Percentiles rank a stretch among this genome's conserved stretches.
Conservation (phyloP, 2,888 invertebrate genomes). For the Leptopilina syphax region DNA sequence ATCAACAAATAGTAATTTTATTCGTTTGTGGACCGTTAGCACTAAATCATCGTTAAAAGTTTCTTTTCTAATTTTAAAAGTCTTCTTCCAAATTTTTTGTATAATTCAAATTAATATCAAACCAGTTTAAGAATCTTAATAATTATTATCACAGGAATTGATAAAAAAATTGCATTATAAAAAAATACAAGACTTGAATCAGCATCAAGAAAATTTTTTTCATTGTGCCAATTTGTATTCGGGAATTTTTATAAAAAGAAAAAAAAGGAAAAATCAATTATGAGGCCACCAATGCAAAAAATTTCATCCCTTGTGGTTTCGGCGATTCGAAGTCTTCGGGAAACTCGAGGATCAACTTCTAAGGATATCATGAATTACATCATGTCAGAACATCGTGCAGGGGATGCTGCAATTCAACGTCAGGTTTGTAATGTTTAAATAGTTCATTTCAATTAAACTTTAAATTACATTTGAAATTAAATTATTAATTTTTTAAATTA, state of each 20-base stretch:
- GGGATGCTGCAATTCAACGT: conserved; percentile 63
- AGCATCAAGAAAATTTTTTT: background rate
- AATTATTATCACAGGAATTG: background rate
- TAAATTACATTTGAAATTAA: no score
- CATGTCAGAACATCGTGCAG: conserved; percentile 63
- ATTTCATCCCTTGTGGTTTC: conserved; percentile 69
- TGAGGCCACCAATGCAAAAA: conserved; percentile 65
- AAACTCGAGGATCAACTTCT: conserved; percentile 69
- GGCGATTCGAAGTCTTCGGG: conserved; percentile 70
- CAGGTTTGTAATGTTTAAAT: conserved; percentile 59
- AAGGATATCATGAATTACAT: conserved; percentile 72
- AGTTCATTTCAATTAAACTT: no score
- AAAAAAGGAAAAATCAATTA: conserved; percentile 43
- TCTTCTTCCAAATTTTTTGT: background rate
- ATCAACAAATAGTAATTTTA: background rate
- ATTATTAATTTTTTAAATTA: no score
- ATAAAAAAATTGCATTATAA: background rate
- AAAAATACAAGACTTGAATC: background rate
- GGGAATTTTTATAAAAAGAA: background rate
- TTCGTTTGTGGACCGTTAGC: background rate
- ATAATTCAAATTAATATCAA: background rate
- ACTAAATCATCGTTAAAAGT: conserved; percentile 8
- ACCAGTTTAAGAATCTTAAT: background rate
- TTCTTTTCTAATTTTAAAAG: background rate
- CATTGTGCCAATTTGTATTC: no score